Evolutionary conservation across 37 sponge, comb jelly and placozoan genomes (phyloP), one percentile per base, ranked within the genome.

Genomic region (Cliona cf. orientalis): DNA sequence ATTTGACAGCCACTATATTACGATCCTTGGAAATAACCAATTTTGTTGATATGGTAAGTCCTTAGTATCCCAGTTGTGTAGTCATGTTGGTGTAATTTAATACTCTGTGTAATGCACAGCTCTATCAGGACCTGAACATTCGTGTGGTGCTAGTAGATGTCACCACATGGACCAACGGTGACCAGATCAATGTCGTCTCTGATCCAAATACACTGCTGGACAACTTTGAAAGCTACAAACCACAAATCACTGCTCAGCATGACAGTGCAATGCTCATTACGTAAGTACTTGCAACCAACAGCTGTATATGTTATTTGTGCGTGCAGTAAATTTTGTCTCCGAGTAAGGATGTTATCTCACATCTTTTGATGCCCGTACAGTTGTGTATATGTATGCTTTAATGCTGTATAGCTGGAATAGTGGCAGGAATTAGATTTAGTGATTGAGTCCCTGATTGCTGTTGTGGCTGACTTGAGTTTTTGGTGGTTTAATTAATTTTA

Each of bases 61-160:
- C 3, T 2, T 17, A 14, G 11, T 6, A 5, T 61, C 31, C 17
- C 62, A 61, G 23, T 6, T 61, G 62, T 62, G 11, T n/a, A n/a
- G n/a, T n/a, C n/a, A n/a, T n/a, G n/a, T n/a, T n/a, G n/a, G n/a
- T n/a, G n/a, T n/a, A n/a, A n/a, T n/a, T n/a, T n/a, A n/a, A n/a
- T n/a, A n/a, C n/a, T n/a, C 53, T 22, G 37, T 57, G 0, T 22
- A 12, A 38, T 69, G 34, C 32, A 0, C 58, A 42, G 64, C 6
- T 61, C 14, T 83, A n/a, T 74, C 67, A 3, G 3, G 1, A 42
- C 7, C 64, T 42, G 41, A 49, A 42, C 26, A 57, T 93, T 25
- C 80, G 93, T 37, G 65, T 93, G 5, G 86, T 86, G 25, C 49
- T 93, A 39, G 79, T 89, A n/a, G 36, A 85, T 68, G 69, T 75